These are phyloP conservation scores for Falco columbarius DNA, from an alignment of 2,797 vertebrate species.

Conservation along the genomic window DNA sequence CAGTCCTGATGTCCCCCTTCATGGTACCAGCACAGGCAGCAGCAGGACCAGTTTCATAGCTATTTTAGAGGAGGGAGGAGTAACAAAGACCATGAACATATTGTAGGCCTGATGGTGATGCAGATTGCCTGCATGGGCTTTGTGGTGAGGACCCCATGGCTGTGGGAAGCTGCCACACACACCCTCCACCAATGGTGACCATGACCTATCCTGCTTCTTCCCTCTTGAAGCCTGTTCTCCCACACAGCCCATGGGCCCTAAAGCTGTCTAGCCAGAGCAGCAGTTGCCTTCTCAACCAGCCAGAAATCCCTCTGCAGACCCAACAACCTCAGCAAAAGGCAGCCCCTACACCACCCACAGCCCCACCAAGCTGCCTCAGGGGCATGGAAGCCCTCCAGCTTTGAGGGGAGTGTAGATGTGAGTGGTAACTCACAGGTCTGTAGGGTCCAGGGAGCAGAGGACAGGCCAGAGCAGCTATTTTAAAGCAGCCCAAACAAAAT, in stretches of 20 bases:
- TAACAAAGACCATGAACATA: not conserved
- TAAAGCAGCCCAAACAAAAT: not conserved
- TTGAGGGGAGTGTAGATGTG: fast-evolving
- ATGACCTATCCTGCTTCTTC: not conserved
- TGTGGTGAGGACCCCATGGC: not conserved
- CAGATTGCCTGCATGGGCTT: not conserved
- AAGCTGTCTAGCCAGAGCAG: not conserved
- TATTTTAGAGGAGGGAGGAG: not conserved
- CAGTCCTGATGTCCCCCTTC: not conserved
- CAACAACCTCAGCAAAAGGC: not conserved
- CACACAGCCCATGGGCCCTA: not conserved
- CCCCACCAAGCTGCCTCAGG: not conserved
- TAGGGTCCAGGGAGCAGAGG: not conserved
- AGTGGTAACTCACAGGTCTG: not conserved
- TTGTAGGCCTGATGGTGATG: fast-evolving
- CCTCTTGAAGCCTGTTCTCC: not conserved
- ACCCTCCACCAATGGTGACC: fast-evolving
- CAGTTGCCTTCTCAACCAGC: not conserved
- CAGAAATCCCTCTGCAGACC: not conserved
- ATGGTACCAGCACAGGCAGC: not conserved
- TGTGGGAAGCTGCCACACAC: not conserved
- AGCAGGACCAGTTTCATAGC: not conserved
- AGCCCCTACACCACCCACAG: not conserved
- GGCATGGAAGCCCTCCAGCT: not conserved
- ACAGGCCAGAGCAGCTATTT: not conserved